phyloP scores from a whole-genome alignment of 2,888 invertebrate species.

The Chrysodeixis includens region DNA sequence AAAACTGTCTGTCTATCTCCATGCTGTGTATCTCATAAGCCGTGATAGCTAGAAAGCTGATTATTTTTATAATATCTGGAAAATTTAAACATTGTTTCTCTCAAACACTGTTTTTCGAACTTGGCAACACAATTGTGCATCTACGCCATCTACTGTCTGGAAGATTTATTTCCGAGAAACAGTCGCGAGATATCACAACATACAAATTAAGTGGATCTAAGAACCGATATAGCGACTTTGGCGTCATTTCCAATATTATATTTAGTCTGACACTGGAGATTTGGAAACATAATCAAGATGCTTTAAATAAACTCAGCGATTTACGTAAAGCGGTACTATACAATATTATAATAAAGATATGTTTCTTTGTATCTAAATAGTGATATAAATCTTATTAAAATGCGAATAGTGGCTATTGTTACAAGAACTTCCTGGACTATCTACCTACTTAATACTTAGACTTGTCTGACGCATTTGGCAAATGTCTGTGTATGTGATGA shows the following conservation, averaged over 20 bases:
- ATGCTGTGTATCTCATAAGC: too few relatives aligned
- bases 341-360: too few relatives aligned
- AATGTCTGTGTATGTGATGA: conserved; percentile 34
- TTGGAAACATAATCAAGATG: background rate
- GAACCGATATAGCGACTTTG: background rate
- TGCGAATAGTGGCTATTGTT: background rate
- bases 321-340: background rate
- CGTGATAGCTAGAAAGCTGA: too few relatives aligned
- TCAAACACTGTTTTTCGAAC: background rate
- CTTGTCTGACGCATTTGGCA: conserved; percentile 66
- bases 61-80: too few relatives aligned
- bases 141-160: background rate
- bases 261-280: conserved; percentile 1
- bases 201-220: background rate
- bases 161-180: background rate
- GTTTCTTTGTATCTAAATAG: background rate
- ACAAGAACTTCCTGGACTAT: background rate
- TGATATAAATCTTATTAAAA: background rate
- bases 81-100: too few relatives aligned
- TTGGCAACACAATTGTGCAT: background rate
- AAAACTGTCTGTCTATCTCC: too few relatives aligned
- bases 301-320: background rate
- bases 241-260: background rate
- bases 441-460: background rate
- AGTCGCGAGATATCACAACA: background rate